Base-by-base conservation (phyloP, 2,888 invertebrate species). In the Cheilosia vulpina region DNA sequence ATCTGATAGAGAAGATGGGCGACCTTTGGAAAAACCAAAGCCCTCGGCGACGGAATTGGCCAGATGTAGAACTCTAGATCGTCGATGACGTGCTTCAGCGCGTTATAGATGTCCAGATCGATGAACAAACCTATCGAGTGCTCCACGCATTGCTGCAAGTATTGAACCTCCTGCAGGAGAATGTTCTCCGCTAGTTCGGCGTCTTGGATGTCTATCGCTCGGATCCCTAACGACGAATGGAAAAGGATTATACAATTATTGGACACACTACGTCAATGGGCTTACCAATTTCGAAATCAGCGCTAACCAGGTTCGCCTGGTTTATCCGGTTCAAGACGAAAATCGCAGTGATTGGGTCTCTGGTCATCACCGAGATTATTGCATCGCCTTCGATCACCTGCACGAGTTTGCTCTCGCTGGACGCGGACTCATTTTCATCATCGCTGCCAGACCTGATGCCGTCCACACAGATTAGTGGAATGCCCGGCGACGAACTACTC, bases 241-340 rank as follows among this genome's bases (percentile, higher is more conserved):
- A 17, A 3, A n/a, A 21, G 3, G 5, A 4, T 11, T 6, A 21
- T 11, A 21, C 1, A 21, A 2, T 21, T 21, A 2, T 21, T 21
- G 21, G 21, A 21, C 21, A 21, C 21, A 21, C 2, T 21, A 21
- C 21, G 21, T 2, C 21, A 31, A 17, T 9, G 17, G 11, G 2
- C 77, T 89, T 87, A 91, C 92, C 92, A 83, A 92, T 89, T 89
- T 91, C 89, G 87, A 92, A 91, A 83, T 91, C 90, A 3, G 90
- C 90, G 52, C 88, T 90, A 19, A 92, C 87, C 6, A 92, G 84
- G 84, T 90, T 90, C 1, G 90, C 91, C 79, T 90, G 90, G 87
- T 92, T 92, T n/a, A 92, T 88, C 9, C 92, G 91, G 89, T 92
- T 91, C 24, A 91, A 88, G 0, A 92, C 90, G 87, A 92, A 92